These are phyloP conservation scores for Drosophila cracens DNA, from an alignment of 2,888 invertebrate genomes.

Conservation along the genomic window DNA sequence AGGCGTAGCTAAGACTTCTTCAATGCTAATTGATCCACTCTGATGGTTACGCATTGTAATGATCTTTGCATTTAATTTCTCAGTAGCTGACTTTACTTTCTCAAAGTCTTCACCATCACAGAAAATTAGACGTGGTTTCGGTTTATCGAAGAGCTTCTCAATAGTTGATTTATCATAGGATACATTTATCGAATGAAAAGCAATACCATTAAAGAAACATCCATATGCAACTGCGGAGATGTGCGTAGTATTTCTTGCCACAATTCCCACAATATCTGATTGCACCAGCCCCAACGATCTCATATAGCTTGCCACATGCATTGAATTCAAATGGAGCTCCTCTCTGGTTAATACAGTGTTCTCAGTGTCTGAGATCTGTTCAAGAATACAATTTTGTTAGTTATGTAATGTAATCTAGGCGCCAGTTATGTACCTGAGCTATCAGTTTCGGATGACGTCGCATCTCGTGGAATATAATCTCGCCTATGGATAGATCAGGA, in stretches of 20 bases:
- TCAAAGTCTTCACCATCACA: too few relatives aligned
- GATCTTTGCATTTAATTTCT: too few relatives aligned
- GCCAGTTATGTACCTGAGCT: conserved; percentile 45
- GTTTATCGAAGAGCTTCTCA: too few relatives aligned
- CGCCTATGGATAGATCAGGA: conserved; percentile 63
- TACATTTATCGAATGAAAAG: too few relatives aligned
- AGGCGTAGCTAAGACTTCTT: too few relatives aligned
- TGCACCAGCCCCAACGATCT: conserved; percentile 56
- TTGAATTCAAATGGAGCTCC: conserved; percentile 59
- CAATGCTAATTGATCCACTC: too few relatives aligned
- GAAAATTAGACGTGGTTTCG: too few relatives aligned
- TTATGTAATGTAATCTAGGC: neutral
- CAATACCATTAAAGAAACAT: conserved; percentile 72
- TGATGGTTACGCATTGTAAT: too few relatives aligned
- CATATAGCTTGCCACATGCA: conserved; percentile 67
- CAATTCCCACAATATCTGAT: conserved; percentile 73
- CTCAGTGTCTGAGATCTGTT: conserved; percentile 70
- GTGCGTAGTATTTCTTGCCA: conserved; percentile 73
- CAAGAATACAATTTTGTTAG: neutral
- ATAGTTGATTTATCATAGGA: too few relatives aligned
- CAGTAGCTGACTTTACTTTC: too few relatives aligned
- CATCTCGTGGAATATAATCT: conserved; percentile 65
- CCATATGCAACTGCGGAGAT: conserved; percentile 68
- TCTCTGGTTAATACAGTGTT: conserved; percentile 50
- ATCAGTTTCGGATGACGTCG: conserved; percentile 58